A percentile compares a stretch with the other conserved stretches of the same genome.
Evolutionary conservation across 2,797 vertebrate species (phyloP).

Genomic region (Cephalopachus bancanus): DNA sequence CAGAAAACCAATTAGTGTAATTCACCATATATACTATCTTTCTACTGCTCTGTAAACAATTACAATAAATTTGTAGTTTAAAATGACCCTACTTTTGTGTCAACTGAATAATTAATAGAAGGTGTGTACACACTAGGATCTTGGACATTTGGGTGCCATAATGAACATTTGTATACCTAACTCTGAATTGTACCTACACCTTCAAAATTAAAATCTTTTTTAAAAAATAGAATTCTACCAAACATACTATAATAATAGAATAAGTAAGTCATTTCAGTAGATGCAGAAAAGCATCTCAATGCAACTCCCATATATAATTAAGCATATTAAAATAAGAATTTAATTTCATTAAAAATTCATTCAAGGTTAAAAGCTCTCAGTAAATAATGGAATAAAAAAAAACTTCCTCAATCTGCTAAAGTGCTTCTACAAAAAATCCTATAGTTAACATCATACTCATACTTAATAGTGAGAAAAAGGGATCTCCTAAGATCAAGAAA

Average conservation of each 20-base stretch:
- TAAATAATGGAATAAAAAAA: background rate
- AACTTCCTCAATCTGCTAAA: background rate
- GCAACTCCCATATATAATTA: background rate
- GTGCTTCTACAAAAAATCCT: background rate
- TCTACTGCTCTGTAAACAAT: background rate
- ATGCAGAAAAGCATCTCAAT: background rate
- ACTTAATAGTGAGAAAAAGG: background rate
- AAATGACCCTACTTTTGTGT: background rate
- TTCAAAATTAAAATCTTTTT: too few species aligned
- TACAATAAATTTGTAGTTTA: background rate
- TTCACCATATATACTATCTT: background rate
- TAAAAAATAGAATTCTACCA: background rate
- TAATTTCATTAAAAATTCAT: background rate
- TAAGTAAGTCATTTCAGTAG: background rate
- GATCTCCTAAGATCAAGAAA: background rate
- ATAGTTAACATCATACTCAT: background rate
- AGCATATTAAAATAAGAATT: background rate
- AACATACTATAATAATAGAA: background rate
- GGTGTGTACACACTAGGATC: background rate
- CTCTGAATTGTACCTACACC: too few species aligned
- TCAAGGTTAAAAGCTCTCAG: conserved; percentile 36
- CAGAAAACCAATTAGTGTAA: conserved; percentile 46
- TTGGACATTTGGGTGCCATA: background rate
- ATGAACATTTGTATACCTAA: background rate
- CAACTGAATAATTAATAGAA: conserved; percentile 15